Evolutionary conservation across 2,797 vertebrate species (phyloP), one percentile per base, ranked within the genome.

Genomic region (Pseudomugil tenellus): DNA sequence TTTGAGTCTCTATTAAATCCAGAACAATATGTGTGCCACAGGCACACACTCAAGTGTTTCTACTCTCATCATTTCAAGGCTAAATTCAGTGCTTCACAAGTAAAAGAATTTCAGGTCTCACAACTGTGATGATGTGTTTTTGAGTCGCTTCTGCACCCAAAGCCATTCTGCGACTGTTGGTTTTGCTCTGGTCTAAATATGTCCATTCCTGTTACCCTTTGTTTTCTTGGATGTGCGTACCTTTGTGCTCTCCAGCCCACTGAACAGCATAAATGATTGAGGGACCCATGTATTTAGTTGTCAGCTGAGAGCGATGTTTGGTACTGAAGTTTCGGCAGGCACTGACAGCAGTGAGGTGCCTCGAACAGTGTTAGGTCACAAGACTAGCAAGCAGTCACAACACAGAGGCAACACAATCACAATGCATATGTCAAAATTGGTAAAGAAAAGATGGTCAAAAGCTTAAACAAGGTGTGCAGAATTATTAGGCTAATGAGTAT

Each of bases 261-360:
- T 64, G 78, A 81, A 62, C 76, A 80, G 66, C 73, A 76, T 70
- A 59, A 84, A 81, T 79, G 83, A 91, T 81, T 84, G 80, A 91
- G 84, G 69, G 69, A 66, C 32, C 54, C 1, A 0, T 48, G 65
- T 57, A 77, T 86, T 82, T 64, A 71, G 74, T 79, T 87, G 89
- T 86, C 83, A 90, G 83, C 72, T 74, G 74, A 74, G 75, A 73
- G 63, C 73, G 67, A 87, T 70, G 43, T 85, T 85, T 75, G 66
- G 58, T 63, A 29, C 74, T 77, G 60, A 54, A 72, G 43, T 79
- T 80, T 81, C 57, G 41, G 35, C 65, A 68, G 70, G 29, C 9
- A 49, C 66, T 67, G 84, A 81, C 77, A 79, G 59, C 77, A 43
- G 14, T 0, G 67, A 73, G 60, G 69, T 67, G 53, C 65, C 76